phyloP scores from a whole-genome alignment of 2,888 invertebrate genomes.

The Abscondita cerata region DNA sequence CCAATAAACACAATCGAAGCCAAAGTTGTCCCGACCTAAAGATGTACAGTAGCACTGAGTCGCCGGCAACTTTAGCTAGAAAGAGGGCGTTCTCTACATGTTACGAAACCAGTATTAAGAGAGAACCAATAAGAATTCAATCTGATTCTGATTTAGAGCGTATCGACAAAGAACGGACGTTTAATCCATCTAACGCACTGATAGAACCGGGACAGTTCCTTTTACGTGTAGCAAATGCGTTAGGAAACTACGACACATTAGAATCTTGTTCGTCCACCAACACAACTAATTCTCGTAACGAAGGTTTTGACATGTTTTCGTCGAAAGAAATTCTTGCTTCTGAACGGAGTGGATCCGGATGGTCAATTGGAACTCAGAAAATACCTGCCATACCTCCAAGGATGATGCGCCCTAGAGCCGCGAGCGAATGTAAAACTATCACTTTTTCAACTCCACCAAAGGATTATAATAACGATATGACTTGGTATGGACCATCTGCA shows the following conservation, averaged over 20 bases:
- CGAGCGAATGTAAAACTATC: conserved; percentile 63
- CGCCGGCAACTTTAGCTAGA: conserved; percentile 55
- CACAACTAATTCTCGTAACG: conserved; percentile 59
- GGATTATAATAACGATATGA: conserved; percentile 60
- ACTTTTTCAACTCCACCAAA: conserved; percentile 56
- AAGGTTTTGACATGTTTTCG: conserved; percentile 72
- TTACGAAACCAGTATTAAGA: conserved; percentile 37
- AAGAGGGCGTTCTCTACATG: conserved; percentile 72
- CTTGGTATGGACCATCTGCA: conserved; percentile 74
- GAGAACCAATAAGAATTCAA: conserved; percentile 65
- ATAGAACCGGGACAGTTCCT: conserved; percentile 79
- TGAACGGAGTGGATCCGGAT: conserved; percentile 63
- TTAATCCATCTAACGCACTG: conserved; percentile 69
- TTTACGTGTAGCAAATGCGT: conserved; percentile 78
- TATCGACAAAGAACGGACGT: conserved; percentile 81
- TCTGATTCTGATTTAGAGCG: conserved; percentile 81
- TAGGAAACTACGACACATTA: conserved; percentile 65
- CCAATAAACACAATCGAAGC: conserved; percentile 62
- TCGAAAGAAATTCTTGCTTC: conserved; percentile 77
- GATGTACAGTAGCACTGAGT: conserved; percentile 60
- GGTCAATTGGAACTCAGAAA: conserved; percentile 62
- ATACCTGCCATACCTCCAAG: conserved; percentile 55
- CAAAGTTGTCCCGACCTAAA: conserved; percentile 77
- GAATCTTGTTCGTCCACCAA: neutral
- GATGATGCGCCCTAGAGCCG: conserved; percentile 64